Evolutionary conservation across 2,797 vertebrate genomes (phyloP).

Genomic region (Rhinatrema bivittatum): DNA sequence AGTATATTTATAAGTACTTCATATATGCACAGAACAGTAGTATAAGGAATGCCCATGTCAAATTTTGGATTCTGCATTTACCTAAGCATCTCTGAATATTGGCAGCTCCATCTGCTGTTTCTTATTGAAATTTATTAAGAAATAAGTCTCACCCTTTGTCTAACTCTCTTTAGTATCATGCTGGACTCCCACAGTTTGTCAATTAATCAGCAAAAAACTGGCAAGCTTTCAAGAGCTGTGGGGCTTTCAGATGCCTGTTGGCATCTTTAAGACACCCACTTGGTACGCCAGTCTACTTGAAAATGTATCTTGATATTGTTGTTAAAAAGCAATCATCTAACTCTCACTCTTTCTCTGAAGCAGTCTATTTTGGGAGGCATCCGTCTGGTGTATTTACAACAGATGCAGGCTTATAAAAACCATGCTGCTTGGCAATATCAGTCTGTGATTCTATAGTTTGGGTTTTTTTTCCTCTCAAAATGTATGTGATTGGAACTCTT

Average conservation of each 20-base stretch:
- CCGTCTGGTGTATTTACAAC: constrained; percentile 43
- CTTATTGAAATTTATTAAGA: constrained; percentile 2
- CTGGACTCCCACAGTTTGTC: constrained; percentile 21
- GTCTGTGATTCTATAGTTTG: constrained; percentile 20
- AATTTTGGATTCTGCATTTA: background rate
- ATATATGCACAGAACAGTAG: too few species aligned
- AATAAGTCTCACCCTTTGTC: constrained; percentile 6
- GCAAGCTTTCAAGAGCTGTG: constrained; percentile 28
- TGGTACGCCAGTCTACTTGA: constrained; percentile 22
- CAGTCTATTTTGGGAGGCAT: constrained; percentile 38
- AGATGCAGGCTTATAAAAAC: constrained; percentile 39
- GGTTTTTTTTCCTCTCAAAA: constrained; percentile 17
- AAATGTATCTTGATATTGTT: constrained; percentile 27
- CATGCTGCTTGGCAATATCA: constrained; percentile 29
- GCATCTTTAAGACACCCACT: constrained; percentile 35
- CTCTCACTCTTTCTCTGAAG: constrained; percentile 21
- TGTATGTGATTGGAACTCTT: too few species aligned
- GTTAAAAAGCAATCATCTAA: constrained; percentile 34
- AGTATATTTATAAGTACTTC: too few species aligned
- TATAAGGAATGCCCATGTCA: background rate
- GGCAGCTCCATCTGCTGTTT: constrained; percentile 57
- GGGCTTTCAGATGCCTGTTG: constrained; percentile 26
- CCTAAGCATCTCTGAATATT: constrained; percentile 33
- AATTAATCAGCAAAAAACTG: constrained; percentile 35
- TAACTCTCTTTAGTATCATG: constrained; percentile 9